phyloP scores from a whole-genome alignment of 2,888 invertebrate species.

The Scaptomyza cyrtandrae region DNA sequence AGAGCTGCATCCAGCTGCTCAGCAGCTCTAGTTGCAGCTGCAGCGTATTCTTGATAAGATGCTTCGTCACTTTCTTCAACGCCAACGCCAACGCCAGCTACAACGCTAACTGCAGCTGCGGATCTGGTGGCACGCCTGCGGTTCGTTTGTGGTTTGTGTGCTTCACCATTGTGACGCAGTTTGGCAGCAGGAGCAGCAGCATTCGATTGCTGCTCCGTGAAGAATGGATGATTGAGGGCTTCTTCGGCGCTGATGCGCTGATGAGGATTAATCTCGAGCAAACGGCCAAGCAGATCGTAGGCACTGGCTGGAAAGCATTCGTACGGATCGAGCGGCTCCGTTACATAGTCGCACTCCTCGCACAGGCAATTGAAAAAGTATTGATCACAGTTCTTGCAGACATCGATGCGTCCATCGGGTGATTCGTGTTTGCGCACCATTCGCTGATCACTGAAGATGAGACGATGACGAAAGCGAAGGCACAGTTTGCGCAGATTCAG shows the following conservation, averaged over 20 bases:
- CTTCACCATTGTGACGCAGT: conserved; percentile 2
- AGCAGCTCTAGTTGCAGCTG: neutral
- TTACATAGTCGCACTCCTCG: conserved; percentile 73
- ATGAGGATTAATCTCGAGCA: conserved; percentile 92
- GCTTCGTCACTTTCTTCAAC: neutral
- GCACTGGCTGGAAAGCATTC: conserved; percentile 88
- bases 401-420: conserved; percentile 74
- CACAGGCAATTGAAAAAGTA: conserved; percentile 84
- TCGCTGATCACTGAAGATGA: conserved; percentile 78
- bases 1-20: conserved; percentile 31
- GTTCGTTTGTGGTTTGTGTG: conserved; percentile 10
- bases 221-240: conserved; percentile 91
- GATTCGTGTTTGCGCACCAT: conserved; percentile 74
- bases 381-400: conserved; percentile 84
- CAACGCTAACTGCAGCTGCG: neutral
- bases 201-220: conserved; percentile 81
- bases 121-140: conserved; percentile 53
- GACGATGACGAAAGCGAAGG: conserved; percentile 83
- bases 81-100: neutral
- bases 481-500: conserved; percentile 85
- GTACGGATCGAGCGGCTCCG: conserved; percentile 78
- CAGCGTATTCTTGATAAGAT: neutral
- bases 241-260: conserved; percentile 89
- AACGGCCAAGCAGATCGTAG: conserved; percentile 89
- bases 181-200: neutral